Conservation (phyloP, 2,888 invertebrate genomes). For the Lissocephala sabroskyi region DNA sequence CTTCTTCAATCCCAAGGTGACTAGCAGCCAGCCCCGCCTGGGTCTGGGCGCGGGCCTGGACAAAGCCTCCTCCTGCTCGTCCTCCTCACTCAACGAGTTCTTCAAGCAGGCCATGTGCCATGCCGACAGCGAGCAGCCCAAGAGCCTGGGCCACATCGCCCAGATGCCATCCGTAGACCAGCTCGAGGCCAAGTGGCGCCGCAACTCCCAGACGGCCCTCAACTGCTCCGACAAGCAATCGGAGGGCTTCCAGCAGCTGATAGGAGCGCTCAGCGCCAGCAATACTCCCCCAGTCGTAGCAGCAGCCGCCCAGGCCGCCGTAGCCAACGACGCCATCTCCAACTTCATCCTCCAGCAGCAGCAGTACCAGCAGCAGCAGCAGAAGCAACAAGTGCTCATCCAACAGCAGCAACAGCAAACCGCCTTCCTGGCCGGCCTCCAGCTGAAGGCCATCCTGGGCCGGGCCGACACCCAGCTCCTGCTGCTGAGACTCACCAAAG, state of each 20-base stretch:
- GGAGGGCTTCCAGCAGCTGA: constrained; percentile 67
- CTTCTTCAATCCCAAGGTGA: constrained; percentile 32
- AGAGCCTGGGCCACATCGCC: constrained; percentile 31
- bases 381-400: constrained; percentile 55
- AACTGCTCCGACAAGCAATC: constrained; percentile 26
- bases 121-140: constrained; percentile 31
- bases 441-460: constrained; percentile 65
- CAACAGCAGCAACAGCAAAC: constrained; percentile 69
- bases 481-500: constrained; percentile 66
- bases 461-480: constrained; percentile 67
- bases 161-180: constrained; percentile 68
- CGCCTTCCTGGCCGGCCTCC: constrained; percentile 65
- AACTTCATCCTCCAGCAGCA: constrained; percentile 67
- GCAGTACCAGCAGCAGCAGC: constrained; percentile 64
- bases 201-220: constrained; percentile 41
- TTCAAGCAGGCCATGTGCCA: constrained; percentile 59
- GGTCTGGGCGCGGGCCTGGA: too few species aligned
- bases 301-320: constrained; percentile 37
- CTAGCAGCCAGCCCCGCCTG: too few species aligned
- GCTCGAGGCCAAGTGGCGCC: constrained; percentile 68
- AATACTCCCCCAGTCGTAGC: too few species aligned
- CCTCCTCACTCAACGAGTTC: constrained; percentile 66
- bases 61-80: constrained; percentile 45
- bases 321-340: constrained; percentile 54
- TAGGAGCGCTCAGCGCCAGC: constrained; percentile 44